Percentiles rank a stretch among this genome's conserved stretches.
phyloP scores from a whole-genome alignment of 23 tunicate species.

The Aplidium turbinatum region DNA sequence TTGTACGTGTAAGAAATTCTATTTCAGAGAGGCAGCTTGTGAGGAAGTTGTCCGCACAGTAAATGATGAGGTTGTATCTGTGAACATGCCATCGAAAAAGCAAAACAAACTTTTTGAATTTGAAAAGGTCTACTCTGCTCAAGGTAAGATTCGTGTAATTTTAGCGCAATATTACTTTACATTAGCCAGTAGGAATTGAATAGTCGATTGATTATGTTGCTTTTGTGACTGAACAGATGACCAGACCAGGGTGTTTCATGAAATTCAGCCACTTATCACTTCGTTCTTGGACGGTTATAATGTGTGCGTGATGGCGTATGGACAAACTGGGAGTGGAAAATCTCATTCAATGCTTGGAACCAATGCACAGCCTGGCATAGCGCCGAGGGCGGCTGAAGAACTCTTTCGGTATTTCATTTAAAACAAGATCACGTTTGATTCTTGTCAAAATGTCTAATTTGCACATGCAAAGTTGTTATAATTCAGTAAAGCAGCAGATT shows the following conservation, averaged over 20 bases:
- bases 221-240: slow-evolving; percentile 19
- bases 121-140: slow-evolving; percentile 47
- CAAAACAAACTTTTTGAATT: slow-evolving; percentile 46
- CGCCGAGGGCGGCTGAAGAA: slow-evolving; percentile 50
- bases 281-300: slow-evolving; percentile 72
- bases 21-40: slow-evolving; percentile 6
- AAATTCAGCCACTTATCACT: slow-evolving; percentile 57
- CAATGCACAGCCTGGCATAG: slow-evolving; percentile 51
- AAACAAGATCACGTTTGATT: no score
- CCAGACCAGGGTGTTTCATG: slow-evolving; percentile 48
- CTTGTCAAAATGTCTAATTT: no score
- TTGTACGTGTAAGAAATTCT: no score
- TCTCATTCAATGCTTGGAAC: slow-evolving; percentile 73
- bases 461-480: no score
- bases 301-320: slow-evolving; percentile 75
- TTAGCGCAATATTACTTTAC: background rate
- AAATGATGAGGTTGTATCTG: slow-evolving; percentile 50
- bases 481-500: no score
- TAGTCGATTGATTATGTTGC: background rate
- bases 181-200: no score
- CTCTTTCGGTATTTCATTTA: slow-evolving; percentile 33
- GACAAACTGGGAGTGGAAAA: slow-evolving; percentile 85
- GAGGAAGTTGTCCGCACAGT: slow-evolving; percentile 37
- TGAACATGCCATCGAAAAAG: slow-evolving; percentile 21
- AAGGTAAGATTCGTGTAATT: background rate